phyloP scores from a whole-genome alignment of 2,888 invertebrate genomes.

The Anoplius nigerrimus region DNA sequence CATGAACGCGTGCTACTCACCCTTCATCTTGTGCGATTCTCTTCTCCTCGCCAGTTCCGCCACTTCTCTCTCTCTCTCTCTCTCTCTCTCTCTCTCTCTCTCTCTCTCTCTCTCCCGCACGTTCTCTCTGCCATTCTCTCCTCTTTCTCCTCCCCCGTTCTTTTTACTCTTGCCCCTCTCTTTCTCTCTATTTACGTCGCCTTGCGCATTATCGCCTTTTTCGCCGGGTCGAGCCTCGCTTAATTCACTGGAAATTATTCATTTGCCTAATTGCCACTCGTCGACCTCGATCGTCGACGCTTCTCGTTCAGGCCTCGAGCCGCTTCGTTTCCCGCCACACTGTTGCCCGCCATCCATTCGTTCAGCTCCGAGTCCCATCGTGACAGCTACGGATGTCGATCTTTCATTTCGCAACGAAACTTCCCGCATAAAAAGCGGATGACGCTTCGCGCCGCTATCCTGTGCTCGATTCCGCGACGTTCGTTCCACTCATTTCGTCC shows the following conservation, averaged over 20 bases:
- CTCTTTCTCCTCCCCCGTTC: slow-evolving; percentile 17
- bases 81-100: slow-evolving; percentile 31
- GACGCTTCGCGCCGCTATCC: slow-evolving; percentile 17
- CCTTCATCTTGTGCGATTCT: slow-evolving; percentile 42
- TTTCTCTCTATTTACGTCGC: slow-evolving; percentile 53
- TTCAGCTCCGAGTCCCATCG: slow-evolving; percentile 43
- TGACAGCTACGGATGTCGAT: slow-evolving; percentile 38
- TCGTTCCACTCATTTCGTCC: too few relatives aligned
- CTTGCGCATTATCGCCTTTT: slow-evolving; percentile 62
- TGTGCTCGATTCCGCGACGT: too few relatives aligned
- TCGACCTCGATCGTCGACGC: slow-evolving; percentile 53
- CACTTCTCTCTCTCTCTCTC: slow-evolving; percentile 22
- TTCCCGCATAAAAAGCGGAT: slow-evolving; percentile 30
- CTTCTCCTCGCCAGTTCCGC: slow-evolving; percentile 21
- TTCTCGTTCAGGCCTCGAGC: slow-evolving; percentile 30
- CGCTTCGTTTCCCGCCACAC: slow-evolving; percentile 4
- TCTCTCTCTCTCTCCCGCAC: slow-evolving; percentile 7
- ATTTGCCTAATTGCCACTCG: slow-evolving; percentile 65
- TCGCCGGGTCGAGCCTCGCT: slow-evolving; percentile 48
- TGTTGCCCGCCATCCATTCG: neutral
- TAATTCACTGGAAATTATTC: slow-evolving; percentile 64
- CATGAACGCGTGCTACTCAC: slow-evolving; percentile 37
- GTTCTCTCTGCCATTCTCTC: slow-evolving; percentile 16
- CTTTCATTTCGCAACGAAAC: slow-evolving; percentile 29
- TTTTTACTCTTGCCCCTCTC: slow-evolving; percentile 22